Base-by-base conservation (phyloP, 2,797 vertebrate species). In the Pogoniulus pusillus region DNA sequence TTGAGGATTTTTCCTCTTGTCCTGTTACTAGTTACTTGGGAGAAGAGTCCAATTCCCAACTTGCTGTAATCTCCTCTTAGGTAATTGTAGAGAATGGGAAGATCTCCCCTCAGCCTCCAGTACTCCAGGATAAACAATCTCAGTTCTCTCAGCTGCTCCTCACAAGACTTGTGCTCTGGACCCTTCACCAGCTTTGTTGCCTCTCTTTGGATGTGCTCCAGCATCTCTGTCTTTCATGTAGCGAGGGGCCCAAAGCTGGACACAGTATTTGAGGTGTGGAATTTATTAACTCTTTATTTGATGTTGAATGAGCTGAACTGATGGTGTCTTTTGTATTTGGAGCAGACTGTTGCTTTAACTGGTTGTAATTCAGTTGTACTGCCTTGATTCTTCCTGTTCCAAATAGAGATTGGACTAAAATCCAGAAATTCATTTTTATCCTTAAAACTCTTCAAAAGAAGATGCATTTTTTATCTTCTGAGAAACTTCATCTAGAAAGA, bases 401-500 rank as follows among this genome's bases (percentile, higher is more conserved):
- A 20, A 11, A 0, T 26, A 39, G 41, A 64, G 77, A 79, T 24
- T 43, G 29, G 30, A 45, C 18, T 45, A 34, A 82, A 41, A 59
- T 79, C 51, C 45, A 69, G 81, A 68, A 78, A 37, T n/a, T 30
- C n/a, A 4, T 64, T 55, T 90, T 82, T 75, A 41, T 68, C 30
- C 12, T 68, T 60, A 69, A 2, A 32, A 30, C 7, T 43, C 18
- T 79, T 79, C 69, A 49, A 49, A 49, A 49, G 22, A 24, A 49
- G 13, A 49, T 49, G 23, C 12, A 20, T 13, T 24, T 24, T 69
- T 37, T 65, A 8, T 23, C 12, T 47, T 22, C 41, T 35, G 16
- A 34, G 47, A 78, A 93, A 90, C 86, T 69, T 91, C 49, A 49
- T 76, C 70, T 94, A 84, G 57, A 55, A 58, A 78, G 54, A 32